Evolutionary conservation across 1,140 invertebrate species (phyloP).

Genomic region (Oryzaephilus surinamensis): DNA sequence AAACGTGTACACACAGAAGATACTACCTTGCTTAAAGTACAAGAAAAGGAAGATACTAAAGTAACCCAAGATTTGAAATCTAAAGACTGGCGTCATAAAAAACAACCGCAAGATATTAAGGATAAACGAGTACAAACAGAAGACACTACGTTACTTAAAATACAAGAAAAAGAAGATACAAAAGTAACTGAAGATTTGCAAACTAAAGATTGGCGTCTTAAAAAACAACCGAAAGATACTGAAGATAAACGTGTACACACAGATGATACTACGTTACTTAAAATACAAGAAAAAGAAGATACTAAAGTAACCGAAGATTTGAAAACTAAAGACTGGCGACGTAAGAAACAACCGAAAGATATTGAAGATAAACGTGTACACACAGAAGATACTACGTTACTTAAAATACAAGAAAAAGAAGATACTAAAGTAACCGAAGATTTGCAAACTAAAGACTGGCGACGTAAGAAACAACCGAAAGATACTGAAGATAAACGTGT

Average conservation of each 20-base stretch:
- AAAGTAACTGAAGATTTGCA: no score
- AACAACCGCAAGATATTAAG: not conserved
- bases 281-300: no score
- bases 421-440: conserved; percentile 11
- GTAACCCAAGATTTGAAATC: conserved; percentile 15
- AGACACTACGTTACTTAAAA: no score
- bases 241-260: not conserved
- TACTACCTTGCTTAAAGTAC: conserved; percentile 21
- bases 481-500: not conserved
- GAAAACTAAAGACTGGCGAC: no score
- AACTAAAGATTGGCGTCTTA: no score
- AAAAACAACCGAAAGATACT: no score
- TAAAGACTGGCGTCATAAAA: conserved; percentile 12
- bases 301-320: no score
- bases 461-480: conserved; percentile 16
- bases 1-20: conserved; percentile 20
- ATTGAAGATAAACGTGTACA: conserved; percentile 5
- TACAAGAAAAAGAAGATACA: no score
- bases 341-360: not conserved
- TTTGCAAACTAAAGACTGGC: conserved; percentile 14
- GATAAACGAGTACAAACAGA: not conserved
- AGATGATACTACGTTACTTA: conserved; percentile 1
- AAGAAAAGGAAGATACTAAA: conserved; percentile 20
- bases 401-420: conserved; percentile 22
- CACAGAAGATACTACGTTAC: conserved; percentile 22